A percentile compares a stretch with the other conserved stretches of the same genome.
phyloP scores from a whole-genome alignment of 2,888 invertebrate species.

The Tiliacea aurago region DNA sequence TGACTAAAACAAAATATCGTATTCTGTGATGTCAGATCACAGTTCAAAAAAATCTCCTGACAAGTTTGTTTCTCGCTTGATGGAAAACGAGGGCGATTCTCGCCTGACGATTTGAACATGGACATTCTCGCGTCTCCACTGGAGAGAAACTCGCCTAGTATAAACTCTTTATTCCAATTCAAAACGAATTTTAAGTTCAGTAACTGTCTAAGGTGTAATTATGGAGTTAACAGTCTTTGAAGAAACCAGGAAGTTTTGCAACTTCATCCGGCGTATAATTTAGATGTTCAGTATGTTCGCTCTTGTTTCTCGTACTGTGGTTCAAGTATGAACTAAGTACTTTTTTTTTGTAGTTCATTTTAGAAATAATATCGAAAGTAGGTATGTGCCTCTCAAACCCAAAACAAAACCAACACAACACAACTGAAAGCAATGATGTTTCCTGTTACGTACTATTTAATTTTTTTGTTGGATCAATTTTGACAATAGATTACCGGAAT shows the following conservation, averaged over 20 bases:
- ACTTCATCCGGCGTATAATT: conserved; percentile 53
- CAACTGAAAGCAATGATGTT: not conserved
- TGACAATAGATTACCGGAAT: not conserved
- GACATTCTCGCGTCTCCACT: too few relatives aligned
- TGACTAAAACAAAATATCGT: not conserved
- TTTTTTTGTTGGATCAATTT: not conserved
- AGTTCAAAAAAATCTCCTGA: not conserved
- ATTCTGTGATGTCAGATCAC: not conserved
- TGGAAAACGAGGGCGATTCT: not conserved
- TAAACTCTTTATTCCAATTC: conserved; percentile 58
- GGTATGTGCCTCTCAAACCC: not conserved
- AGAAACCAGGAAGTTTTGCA: conserved; percentile 51
- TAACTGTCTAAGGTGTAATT: conserved; percentile 69
- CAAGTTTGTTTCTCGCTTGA: not conserved
- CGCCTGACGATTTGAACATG: not conserved
- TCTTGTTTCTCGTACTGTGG: conserved; percentile 46
- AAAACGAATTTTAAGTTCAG: conserved; percentile 65
- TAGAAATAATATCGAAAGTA: not conserved
- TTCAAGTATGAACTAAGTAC: conserved; percentile 8
- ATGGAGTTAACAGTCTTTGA: conserved; percentile 60
- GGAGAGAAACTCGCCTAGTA: not conserved
- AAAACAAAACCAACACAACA: too few relatives aligned
- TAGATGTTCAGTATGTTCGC: conserved; percentile 48
- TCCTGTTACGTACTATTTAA: not conserved
- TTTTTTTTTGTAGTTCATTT: conserved; percentile 32